Conservation (phyloP, 1,140 invertebrate species). For the Brevipalpus yothersi region DNA sequence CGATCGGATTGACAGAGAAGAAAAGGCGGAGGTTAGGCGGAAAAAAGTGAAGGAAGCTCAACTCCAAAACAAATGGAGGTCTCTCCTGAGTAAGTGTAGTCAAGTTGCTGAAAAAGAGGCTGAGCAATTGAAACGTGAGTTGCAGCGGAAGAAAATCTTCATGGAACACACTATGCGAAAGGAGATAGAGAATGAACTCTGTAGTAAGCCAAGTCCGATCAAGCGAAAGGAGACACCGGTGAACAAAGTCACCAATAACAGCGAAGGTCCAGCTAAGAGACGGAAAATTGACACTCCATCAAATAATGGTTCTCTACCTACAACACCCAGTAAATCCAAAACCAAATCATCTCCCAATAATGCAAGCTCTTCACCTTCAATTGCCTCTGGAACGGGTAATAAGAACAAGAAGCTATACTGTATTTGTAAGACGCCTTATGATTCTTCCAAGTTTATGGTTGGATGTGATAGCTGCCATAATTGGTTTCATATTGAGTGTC, state of each 20-base stretch:
- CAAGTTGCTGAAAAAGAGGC: constrained; percentile 47
- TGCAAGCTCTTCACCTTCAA: neutral
- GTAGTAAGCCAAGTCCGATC: neutral
- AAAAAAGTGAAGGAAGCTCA: constrained; percentile 13
- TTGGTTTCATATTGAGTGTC: constrained; percentile 94
- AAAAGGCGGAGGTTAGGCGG: constrained; percentile 15
- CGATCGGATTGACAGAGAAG: constrained; percentile 22
- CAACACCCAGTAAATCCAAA: neutral
- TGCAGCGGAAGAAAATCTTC: constrained; percentile 53
- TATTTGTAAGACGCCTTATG: constrained; percentile 77
- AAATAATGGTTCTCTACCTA: neutral
- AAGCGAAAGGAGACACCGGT: constrained; percentile 15
- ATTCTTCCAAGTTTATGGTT: constrained; percentile 86
- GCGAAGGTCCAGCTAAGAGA: neutral
- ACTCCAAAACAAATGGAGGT: constrained; percentile 20
- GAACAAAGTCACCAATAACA: neutral
- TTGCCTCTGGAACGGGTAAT: neutral
- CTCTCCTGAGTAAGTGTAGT: constrained; percentile 18
- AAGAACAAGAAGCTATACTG: constrained; percentile 51
- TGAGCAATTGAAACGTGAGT: constrained; percentile 75
- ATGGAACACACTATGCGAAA: constrained; percentile 71
- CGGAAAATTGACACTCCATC: neutral
- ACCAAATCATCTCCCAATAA: neutral
- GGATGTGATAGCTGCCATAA: constrained; percentile 90
- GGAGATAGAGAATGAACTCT: constrained; percentile 34